These are phyloP conservation scores for Nycticorax nycticorax DNA, from an alignment of 2,113 vertebrate genomes.

Conservation along the genomic window DNA sequence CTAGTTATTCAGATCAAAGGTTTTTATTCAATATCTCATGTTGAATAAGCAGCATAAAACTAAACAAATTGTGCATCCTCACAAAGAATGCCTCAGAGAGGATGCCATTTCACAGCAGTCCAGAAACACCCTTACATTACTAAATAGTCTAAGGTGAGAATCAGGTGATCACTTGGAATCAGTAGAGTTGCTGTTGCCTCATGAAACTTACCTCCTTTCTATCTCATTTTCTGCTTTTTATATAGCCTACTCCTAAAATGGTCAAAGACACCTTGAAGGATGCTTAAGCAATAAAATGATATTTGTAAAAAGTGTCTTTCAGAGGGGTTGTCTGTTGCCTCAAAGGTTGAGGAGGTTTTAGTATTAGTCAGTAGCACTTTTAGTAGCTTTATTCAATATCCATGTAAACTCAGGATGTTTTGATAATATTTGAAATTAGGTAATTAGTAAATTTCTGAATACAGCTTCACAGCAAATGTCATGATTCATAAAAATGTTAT, in stretches of 20 bases:
- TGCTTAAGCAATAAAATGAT: no score
- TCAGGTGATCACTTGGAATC: neutral
- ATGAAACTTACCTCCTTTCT: neutral
- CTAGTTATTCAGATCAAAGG: neutral
- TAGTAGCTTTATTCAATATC: neutral
- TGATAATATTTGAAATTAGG: neutral
- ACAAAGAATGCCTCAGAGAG: neutral
- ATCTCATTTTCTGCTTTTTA: neutral
- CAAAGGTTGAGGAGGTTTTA: neutral
- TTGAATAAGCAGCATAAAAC: neutral
- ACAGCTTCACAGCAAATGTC: neutral
- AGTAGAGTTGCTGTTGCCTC: neutral
- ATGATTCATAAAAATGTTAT: neutral
- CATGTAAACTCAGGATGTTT: neutral
- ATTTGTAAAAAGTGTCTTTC: neutral
- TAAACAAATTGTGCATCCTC: fast-evolving
- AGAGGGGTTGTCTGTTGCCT: neutral
- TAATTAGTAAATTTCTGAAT: neutral
- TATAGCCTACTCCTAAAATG: neutral
- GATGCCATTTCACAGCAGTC: neutral
- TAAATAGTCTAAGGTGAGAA: neutral
- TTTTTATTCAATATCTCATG: neutral
- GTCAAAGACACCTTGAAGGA: neutral
- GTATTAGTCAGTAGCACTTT: neutral
- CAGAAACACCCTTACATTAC: neutral